Evolutionary conservation across 2,888 invertebrate genomes (phyloP).

Genomic region (Melolontha melolontha): DNA sequence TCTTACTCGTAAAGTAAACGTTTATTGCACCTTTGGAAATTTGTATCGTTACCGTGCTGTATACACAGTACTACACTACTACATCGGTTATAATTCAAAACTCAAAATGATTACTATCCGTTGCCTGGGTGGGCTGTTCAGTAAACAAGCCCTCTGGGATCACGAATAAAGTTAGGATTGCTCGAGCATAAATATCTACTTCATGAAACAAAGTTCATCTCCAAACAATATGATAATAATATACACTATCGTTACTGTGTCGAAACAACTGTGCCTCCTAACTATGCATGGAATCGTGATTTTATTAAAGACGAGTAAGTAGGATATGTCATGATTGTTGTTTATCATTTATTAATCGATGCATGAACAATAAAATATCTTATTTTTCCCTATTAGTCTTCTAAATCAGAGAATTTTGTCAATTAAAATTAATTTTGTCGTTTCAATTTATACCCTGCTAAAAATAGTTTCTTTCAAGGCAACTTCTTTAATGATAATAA

Average conservation of each 20-base stretch:
- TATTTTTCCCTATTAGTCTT: no score
- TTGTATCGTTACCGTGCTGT: conserved; percentile 47
- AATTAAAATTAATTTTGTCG: no score
- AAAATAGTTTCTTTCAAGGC: no score
- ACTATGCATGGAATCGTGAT: conserved; percentile 27
- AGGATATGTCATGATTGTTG: conserved; percentile 5
- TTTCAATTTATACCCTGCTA: no score
- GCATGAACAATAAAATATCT: not conserved
- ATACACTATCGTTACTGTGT: conserved; percentile 37
- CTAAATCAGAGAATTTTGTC: no score
- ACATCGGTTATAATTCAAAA: conserved; percentile 54
- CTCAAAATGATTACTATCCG: conserved; percentile 52
- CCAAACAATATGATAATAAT: conserved; percentile 45
- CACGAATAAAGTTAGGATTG: conserved; percentile 46
- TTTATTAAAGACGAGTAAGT: conserved; percentile 23
- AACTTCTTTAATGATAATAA: no score
- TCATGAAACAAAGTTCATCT: conserved; percentile 44
- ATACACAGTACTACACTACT: conserved; percentile 39
- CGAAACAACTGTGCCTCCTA: conserved; percentile 16
- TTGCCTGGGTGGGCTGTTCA: conserved; percentile 52
- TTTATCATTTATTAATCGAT: conserved; percentile 5
- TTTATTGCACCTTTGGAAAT: conserved; percentile 56
- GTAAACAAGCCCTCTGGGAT: conserved; percentile 51
- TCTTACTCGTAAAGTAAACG: conserved; percentile 48
- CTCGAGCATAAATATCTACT: conserved; percentile 45